phyloP scores from a whole-genome alignment of 2,888 invertebrate species.

The Tholera decimalis region DNA sequence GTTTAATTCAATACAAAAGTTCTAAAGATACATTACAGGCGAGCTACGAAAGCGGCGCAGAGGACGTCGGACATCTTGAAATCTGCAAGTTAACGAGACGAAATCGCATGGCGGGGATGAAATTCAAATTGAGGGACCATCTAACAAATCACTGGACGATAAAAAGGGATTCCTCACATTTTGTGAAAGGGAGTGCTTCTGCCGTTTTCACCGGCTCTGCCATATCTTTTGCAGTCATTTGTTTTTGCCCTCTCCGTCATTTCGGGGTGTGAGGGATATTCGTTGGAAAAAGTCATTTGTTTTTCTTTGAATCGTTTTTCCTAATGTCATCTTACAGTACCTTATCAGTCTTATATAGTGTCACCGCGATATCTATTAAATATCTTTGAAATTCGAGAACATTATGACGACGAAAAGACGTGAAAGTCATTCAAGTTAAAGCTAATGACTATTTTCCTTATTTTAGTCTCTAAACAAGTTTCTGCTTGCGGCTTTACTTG shows the following conservation, averaged over 20 bases:
- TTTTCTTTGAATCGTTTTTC: conserved; percentile 19
- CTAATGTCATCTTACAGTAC: no score
- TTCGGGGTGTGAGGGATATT: not conserved
- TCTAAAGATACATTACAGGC: conserved; percentile 55
- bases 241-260: conserved; percentile 32
- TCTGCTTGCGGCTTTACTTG: no score
- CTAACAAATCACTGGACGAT: conserved; percentile 67
- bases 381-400: no score
- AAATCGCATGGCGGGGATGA: conserved; percentile 52
- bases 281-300: conserved; percentile 35
- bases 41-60: conserved; percentile 31
- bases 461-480: no score
- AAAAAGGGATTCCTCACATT: conserved; percentile 65
- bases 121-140: conserved; percentile 66
- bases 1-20: conserved; percentile 57
- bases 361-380: no score
- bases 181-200: conserved; percentile 54
- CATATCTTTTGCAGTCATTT: conserved; percentile 46
- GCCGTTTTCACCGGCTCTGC: conserved; percentile 11
- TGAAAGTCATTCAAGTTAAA: no score
- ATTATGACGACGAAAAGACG: no score
- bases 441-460: no score
- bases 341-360: no score
- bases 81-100: conserved; percentile 65
- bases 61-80: conserved; percentile 52